A percentile compares a stretch with the other conserved stretches of the same genome.
Conservation (phyloP, 2,888 invertebrate genomes). For the Apamea anceps region DNA sequence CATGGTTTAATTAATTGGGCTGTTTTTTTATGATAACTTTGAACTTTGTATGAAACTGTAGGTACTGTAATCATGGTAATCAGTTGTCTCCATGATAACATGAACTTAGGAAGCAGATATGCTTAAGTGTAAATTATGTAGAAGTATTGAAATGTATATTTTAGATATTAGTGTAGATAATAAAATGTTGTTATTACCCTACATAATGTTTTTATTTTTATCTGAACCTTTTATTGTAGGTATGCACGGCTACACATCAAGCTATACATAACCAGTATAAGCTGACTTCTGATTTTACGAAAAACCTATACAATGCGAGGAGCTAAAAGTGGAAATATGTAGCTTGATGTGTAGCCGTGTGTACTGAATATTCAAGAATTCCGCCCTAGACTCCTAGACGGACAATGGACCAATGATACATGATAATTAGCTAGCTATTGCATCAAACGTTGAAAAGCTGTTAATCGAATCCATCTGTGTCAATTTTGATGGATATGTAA, state of each 20-base stretch:
- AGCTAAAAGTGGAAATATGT: too few relatives aligned
- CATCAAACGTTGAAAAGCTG: not conserved
- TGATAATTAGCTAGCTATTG: too few relatives aligned
- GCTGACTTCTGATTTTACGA: not conserved
- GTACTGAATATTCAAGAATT: not conserved
- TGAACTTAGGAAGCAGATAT: constrained; percentile 18
- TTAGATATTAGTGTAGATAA: constrained; percentile 51
- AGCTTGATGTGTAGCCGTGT: too few relatives aligned
- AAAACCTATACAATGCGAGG: too few relatives aligned
- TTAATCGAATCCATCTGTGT: not conserved
- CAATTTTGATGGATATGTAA: not conserved
- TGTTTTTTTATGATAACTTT: constrained; percentile 16
- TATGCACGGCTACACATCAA: not conserved
- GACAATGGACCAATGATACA: not conserved
- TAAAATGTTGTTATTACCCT: constrained; percentile 37
- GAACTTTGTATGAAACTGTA: constrained; percentile 20
- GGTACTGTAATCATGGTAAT: constrained; percentile 15
- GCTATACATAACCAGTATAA: not conserved
- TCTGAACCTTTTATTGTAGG: not conserved
- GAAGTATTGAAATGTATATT: constrained; percentile 44
- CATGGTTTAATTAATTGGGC: not conserved
- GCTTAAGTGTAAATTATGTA: constrained; percentile 32
- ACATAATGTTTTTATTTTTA: constrained; percentile 3
- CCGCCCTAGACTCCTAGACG: not conserved
- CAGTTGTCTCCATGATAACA: constrained; percentile 25